Evolutionary conservation across 1,140 invertebrate species (phyloP).

Genomic region (Drosophila burlai): DNA sequence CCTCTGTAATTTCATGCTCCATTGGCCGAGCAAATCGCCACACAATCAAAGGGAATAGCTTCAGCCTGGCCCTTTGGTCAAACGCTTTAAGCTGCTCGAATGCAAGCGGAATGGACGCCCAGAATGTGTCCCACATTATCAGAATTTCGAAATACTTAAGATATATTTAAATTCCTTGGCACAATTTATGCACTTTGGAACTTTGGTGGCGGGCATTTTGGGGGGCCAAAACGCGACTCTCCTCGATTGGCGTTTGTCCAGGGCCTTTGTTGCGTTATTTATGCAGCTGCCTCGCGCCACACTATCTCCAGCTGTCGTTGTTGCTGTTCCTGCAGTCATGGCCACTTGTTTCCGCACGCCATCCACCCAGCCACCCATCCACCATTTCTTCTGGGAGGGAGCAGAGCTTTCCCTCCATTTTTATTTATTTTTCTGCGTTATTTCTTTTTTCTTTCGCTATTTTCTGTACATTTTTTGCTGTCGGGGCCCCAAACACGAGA

Average conservation of each 20-base stretch:
- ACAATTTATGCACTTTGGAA: constrained; percentile 49
- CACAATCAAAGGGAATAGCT: constrained; percentile 65
- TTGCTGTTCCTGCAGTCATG: constrained; percentile 44
- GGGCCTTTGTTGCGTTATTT: constrained; percentile 67
- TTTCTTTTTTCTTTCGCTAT: constrained; percentile 12
- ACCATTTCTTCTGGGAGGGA: constrained; percentile 44
- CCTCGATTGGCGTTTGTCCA: constrained; percentile 64
- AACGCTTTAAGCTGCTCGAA: constrained; percentile 56
- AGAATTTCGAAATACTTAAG: constrained; percentile 11
- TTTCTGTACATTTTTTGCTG: constrained; percentile 44
- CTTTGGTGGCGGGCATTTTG: constrained; percentile 27
- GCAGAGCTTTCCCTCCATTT: constrained; percentile 15
- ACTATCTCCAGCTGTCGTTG: constrained; percentile 54
- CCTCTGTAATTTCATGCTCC: constrained; percentile 73
- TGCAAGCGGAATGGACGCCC: constrained; percentile 47
- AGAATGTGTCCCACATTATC: constrained; percentile 49
- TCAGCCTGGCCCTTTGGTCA: constrained; percentile 21
- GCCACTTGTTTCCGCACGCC: constrained; percentile 70
- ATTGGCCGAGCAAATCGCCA: constrained; percentile 69
- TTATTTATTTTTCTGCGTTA: constrained; percentile 39
- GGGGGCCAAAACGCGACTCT: constrained; percentile 42
- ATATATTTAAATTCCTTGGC: constrained; percentile 45
- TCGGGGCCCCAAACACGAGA: constrained; percentile 68
- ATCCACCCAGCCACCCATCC: background rate
- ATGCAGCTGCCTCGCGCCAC: constrained; percentile 65